Evolutionary conservation across 2,888 invertebrate genomes (phyloP).

Genomic region (Branchellion lobata): DNA sequence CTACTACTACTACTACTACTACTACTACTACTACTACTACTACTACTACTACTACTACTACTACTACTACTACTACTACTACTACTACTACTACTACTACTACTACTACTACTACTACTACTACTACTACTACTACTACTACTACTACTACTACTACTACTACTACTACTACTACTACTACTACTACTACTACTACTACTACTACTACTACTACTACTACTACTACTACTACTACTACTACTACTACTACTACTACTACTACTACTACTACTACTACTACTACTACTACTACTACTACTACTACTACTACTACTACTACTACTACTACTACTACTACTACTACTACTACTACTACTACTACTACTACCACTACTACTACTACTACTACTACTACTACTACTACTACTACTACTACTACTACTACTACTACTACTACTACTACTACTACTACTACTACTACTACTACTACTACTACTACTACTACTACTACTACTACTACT

Average conservation of each 20-base stretch:
- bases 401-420: conserved; percentile 7
- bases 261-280: background rate
- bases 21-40: background rate
- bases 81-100: background rate
- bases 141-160: background rate
- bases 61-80: background rate
- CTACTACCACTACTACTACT: background rate
- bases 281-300: background rate
- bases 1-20: background rate
- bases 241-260: background rate
- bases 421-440: background rate
- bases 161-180: background rate
- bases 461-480: no score
- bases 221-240: background rate
- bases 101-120: background rate
- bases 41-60: background rate
- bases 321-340: background rate
- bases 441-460: no score
- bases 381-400: conserved; percentile 7
- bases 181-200: background rate
- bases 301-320: background rate
- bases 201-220: background rate
- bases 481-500: no score
- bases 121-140: background rate
- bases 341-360: background rate